Conservation (phyloP, 1,140 invertebrate species). For the Anastatus disparis region DNA sequence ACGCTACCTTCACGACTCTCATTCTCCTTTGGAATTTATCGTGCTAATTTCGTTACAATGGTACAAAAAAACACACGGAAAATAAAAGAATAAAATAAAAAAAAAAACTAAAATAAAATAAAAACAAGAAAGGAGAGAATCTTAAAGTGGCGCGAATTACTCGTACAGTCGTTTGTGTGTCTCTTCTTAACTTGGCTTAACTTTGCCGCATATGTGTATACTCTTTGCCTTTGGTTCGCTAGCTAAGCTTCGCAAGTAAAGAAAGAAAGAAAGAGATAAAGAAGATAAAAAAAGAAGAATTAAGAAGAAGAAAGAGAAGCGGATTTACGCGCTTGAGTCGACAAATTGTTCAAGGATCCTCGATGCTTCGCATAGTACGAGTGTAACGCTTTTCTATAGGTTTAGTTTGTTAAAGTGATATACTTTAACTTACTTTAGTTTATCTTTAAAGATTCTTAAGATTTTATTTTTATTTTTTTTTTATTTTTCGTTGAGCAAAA, state of each 20-base stretch:
- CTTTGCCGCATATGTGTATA: too few relatives aligned
- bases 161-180: slow-evolving; percentile 4
- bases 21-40: slow-evolving; percentile 49
- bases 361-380: background rate
- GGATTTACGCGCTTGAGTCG: background rate
- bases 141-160: slow-evolving; percentile 51
- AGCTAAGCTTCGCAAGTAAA: background rate
- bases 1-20: too few relatives aligned
- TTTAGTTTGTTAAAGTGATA: too few relatives aligned
- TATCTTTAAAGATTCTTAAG: background rate
- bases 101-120: too few relatives aligned
- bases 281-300: background rate
- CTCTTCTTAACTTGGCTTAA: too few relatives aligned
- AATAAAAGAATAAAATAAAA: too few relatives aligned
- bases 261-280: background rate
- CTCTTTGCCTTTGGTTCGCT: background rate
- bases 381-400: background rate
- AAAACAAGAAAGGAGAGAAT: too few relatives aligned
- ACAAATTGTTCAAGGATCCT: slow-evolving; percentile 6
- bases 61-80: slow-evolving; percentile 2
- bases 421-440: too few relatives aligned
- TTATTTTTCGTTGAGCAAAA: too few relatives aligned
- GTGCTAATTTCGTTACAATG: slow-evolving; percentile 58
- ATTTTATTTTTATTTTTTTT: too few relatives aligned
- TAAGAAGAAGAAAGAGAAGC: too few relatives aligned